Base-by-base conservation (phyloP, 2,888 invertebrate genomes). In the Erebia aethiops region DNA sequence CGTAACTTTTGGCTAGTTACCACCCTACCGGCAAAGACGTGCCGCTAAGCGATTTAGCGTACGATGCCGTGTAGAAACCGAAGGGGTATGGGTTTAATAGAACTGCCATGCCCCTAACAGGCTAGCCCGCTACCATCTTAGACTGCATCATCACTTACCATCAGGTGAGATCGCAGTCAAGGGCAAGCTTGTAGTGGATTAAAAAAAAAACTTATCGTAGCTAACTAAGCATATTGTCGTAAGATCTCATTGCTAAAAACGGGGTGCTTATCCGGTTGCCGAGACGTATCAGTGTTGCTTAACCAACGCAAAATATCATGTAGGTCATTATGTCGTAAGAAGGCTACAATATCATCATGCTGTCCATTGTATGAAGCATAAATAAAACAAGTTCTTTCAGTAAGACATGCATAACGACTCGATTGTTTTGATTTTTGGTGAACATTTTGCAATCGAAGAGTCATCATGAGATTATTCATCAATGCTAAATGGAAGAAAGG, bases 201-300 rank as follows among this genome's bases (percentile, higher is more conserved):
- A n/a, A n/a, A n/a, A n/a, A n/a, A n/a, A n/a, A n/a, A n/a, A n/a
- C 26, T 26, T 26, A 3, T 26, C 26, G 35, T 35, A 35, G 7
- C 7, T 35, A 35, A 35, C 5, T 7, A 35, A 35, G 35, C 7
- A 35, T 35, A 35, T 43, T 43, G 58, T 16, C 26, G n/a, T 60
- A 14, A 41, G 43, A 60, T 60, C n/a, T 43, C 41, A 16, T 43
- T 43, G 11, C 41, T 16, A 60, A 60, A 60, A 60, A 60, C 60
- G 41, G n/a, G 41, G 4, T 10, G 16, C 60, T 58, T 60, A 60
- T 60, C 41, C 60, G 60, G 60, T 60, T 16, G 16, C 60, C 16
- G 60, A 60, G 41, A 60, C 43, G 16, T 60, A 60, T 60, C 10
- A 10, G 16, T 58, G 57, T 60, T 60, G 60, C 43, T 41, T 43